Conservation (phyloP, 2,888 invertebrate genomes). For the Drosophila barbarae region DNA sequence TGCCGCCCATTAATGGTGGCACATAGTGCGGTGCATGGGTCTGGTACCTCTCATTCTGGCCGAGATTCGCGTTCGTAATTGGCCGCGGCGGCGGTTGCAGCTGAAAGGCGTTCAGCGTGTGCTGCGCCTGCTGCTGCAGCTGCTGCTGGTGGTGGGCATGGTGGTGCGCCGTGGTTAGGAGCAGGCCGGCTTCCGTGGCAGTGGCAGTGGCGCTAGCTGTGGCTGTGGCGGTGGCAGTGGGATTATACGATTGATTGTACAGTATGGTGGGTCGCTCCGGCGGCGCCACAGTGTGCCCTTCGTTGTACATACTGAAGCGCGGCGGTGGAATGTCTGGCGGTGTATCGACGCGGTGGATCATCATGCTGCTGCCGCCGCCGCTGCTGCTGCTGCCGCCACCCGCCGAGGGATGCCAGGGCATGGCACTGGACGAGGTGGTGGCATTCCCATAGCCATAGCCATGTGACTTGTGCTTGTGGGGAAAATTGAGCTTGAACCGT, state of each 20-base stretch:
- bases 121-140: conserved; percentile 49
- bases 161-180: conserved; percentile 49
- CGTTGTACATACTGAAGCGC: conserved; percentile 60
- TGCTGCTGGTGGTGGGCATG: conserved; percentile 56
- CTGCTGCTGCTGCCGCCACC: conserved; percentile 9
- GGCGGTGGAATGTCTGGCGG: conserved; percentile 76
- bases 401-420: conserved; percentile 58
- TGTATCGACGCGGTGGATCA: conserved; percentile 56
- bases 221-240: conserved; percentile 49
- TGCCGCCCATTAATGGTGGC: conserved; percentile 49
- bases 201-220: conserved; percentile 47
- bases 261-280: conserved; percentile 65
- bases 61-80: conserved; percentile 21
- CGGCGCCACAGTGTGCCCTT: conserved; percentile 67
- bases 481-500: conserved; percentile 55
- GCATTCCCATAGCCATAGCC: conserved; percentile 54
- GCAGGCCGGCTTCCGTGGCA: conserved; percentile 35
- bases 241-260: conserved; percentile 57
- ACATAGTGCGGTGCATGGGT: conserved; percentile 64
- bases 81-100: conserved; percentile 50
- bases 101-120: conserved; percentile 57
- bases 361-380: conserved; percentile 7
- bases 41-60: conserved; percentile 59
- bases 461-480: conserved; percentile 58
- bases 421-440: conserved; percentile 58